phyloP scores from a whole-genome alignment of 2,888 invertebrate species.

The Chaetogeoica ovagalla region DNA sequence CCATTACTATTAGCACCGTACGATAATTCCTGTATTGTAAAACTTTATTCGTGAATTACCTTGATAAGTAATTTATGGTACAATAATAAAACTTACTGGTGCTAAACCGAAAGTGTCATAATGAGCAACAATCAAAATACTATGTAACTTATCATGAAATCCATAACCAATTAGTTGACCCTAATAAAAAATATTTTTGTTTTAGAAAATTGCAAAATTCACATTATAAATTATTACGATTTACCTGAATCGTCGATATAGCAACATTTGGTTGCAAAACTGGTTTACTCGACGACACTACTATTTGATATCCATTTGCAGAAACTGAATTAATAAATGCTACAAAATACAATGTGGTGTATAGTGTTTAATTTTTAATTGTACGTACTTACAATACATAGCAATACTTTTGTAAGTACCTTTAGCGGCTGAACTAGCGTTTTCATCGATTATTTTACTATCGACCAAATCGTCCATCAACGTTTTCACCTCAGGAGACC shows the following conservation, averaged over 20 bases:
- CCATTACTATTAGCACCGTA: constrained; percentile 91
- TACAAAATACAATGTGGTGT: constrained; percentile 56
- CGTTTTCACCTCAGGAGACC: constrained; percentile 72
- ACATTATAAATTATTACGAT: neutral
- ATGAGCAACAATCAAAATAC: constrained; percentile 88
- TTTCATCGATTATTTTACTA: constrained; percentile 53
- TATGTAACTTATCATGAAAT: constrained; percentile 71
- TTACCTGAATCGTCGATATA: constrained; percentile 72
- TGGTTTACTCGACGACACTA: constrained; percentile 75
- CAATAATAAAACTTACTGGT: constrained; percentile 72
- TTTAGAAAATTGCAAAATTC: neutral
- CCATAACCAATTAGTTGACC: constrained; percentile 78
- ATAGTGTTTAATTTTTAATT: neutral
- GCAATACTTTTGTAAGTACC: constrained; percentile 18
- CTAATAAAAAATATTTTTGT: constrained; percentile 61
- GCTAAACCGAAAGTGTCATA: constrained; percentile 89
- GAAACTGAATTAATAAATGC: constrained; percentile 85
- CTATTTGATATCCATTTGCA: constrained; percentile 93
- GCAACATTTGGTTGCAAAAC: constrained; percentile 76
- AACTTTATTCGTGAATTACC: constrained; percentile 1
- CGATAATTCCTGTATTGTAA: constrained; percentile 72
- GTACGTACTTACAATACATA: neutral
- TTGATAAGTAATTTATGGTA: constrained; percentile 11
- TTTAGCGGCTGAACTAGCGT: constrained; percentile 48
- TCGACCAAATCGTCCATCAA: constrained; percentile 72